Conservation (phyloP, 2,888 invertebrate species). For the Scaptomyza caliginosa region DNA sequence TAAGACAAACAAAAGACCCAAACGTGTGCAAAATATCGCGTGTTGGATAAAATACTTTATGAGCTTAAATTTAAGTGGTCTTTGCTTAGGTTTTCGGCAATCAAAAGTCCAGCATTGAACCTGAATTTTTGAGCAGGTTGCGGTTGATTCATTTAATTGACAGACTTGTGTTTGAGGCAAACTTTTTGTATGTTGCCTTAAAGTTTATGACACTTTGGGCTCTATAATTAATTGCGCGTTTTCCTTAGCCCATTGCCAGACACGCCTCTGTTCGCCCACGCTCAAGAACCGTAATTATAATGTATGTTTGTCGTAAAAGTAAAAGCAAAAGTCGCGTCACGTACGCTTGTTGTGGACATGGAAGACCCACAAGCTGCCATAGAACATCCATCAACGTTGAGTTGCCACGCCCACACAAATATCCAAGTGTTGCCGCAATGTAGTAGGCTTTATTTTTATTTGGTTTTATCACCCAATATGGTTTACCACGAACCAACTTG, state of each 20-base stretch:
- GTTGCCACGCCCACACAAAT: constrained; percentile 32
- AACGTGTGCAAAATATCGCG: constrained; percentile 39
- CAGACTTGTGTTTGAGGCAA: too few relatives aligned
- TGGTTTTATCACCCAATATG: constrained; percentile 68
- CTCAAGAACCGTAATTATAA: constrained; percentile 64
- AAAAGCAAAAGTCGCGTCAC: constrained; percentile 66
- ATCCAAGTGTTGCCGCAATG: constrained; percentile 20
- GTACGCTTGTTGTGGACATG: constrained; percentile 28
- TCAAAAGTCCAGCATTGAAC: constrained; percentile 22
- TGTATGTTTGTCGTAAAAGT: constrained; percentile 70
- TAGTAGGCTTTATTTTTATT: constrained; percentile 57
- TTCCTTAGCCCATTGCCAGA: constrained; percentile 35
- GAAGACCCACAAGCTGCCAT: constrained; percentile 21
- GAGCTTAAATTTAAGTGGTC: constrained; percentile 42
- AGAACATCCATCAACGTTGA: constrained; percentile 47
- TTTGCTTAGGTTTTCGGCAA: constrained; percentile 8
- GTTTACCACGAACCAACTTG: constrained; percentile 33
- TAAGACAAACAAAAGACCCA: constrained; percentile 22
- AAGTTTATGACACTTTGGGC: constrained; percentile 69
- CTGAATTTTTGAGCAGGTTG: constrained; percentile 29
- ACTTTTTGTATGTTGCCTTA: constrained; percentile 1
- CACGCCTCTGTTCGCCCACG: constrained; percentile 23
- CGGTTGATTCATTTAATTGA: constrained; percentile 52
- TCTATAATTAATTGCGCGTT: constrained; percentile 68
- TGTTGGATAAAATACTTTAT: constrained; percentile 39